Percentiles rank a stretch among this genome's conserved stretches.
These are phyloP conservation scores for Agrotis puta DNA, from an alignment of 2,888 invertebrate genomes.

Conservation along the genomic window DNA sequence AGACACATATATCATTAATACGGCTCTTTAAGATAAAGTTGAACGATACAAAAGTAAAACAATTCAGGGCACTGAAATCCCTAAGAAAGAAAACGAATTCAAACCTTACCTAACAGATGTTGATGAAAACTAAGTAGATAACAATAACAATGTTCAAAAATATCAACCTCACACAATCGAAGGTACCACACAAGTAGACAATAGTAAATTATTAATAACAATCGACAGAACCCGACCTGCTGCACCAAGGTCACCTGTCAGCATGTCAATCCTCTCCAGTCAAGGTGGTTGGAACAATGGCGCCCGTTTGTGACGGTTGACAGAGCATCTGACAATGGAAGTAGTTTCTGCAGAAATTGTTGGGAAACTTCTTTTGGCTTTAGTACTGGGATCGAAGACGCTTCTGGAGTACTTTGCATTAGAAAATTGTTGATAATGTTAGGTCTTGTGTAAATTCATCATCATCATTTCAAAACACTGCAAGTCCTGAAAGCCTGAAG, in stretches of 20 bases:
- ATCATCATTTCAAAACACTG: no score
- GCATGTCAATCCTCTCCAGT: conserved; percentile 34
- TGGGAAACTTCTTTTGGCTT: conserved; percentile 24
- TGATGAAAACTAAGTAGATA: background rate
- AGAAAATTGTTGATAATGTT: no score
- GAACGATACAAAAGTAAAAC: background rate
- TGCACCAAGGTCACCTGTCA: conserved; percentile 42
- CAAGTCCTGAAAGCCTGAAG: no score
- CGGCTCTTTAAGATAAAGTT: background rate
- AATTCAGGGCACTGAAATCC: background rate
- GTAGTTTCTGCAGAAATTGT: conserved; percentile 27
- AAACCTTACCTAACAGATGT: background rate
- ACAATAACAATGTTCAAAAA: background rate
- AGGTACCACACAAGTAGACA: conserved; percentile 3
- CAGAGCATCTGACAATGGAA: conserved; percentile 53
- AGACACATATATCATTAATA: background rate
- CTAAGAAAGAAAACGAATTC: background rate
- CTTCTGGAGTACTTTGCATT: no score
- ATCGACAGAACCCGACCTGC: conserved; percentile 48
- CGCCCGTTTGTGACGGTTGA: conserved; percentile 60
- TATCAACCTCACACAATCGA: background rate
- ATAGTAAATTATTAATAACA: conserved; percentile 29
- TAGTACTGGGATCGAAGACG: background rate
- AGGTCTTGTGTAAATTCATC: no score
- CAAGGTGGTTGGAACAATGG: conserved; percentile 56